These are phyloP conservation scores for Phataginus tetradactyla DNA, from an alignment of 2,797 vertebrate genomes.

Conservation along the genomic window DNA sequence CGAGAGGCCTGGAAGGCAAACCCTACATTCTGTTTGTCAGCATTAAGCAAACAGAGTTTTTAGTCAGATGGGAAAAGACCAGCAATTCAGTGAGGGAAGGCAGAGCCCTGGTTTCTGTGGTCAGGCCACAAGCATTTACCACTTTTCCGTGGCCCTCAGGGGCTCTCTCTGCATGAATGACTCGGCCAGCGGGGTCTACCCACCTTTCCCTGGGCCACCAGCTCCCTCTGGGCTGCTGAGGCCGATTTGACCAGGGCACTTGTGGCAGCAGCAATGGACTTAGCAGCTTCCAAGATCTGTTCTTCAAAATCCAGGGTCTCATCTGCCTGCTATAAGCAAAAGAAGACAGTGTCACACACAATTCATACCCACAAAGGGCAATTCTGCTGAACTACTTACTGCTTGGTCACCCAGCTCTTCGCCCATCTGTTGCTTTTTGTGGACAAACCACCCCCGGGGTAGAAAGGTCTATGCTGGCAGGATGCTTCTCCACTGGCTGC, in stretches of 20 bases:
- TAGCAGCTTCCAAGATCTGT: conserved; percentile 98
- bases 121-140: neutral
- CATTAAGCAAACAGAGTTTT: conserved; percentile 41
- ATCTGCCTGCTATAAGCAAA: conserved; percentile 95
- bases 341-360: conserved; percentile 75
- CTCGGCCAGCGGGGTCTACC: conserved; percentile 72
- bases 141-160: neutral
- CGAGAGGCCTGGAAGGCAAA: conserved; percentile 50
- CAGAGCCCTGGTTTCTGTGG: neutral
- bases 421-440: neutral
- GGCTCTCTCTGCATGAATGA: rapidly evolving
- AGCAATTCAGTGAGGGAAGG: neutral
- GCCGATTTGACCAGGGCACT: conserved; percentile 98
- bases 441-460: neutral
- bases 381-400: conserved; percentile 46
- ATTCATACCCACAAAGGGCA: neutral
- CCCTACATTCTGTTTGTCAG: neutral
- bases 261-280: conserved; percentile 98
- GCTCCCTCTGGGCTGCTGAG: conserved; percentile 98
- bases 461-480: neutral
- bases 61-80: neutral
- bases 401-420: neutral
- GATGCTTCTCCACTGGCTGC: neutral
- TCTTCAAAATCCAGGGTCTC: conserved; percentile 99
- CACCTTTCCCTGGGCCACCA: conserved; percentile 99